phyloP scores from a whole-genome alignment of 2,797 vertebrate species.

The Limosa lapponica region DNA sequence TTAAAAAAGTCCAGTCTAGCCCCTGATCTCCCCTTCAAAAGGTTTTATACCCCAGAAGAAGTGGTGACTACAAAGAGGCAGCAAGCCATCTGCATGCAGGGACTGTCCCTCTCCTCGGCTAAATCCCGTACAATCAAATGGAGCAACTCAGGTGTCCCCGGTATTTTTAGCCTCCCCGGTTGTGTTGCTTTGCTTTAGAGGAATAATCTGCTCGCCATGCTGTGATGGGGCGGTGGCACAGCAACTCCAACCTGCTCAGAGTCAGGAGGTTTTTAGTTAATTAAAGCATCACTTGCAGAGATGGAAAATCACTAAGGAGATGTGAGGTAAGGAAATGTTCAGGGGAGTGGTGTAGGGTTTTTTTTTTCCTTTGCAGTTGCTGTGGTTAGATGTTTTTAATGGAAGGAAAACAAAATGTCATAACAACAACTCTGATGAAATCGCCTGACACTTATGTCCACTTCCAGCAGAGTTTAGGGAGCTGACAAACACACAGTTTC shows the following conservation, averaged over 20 bases:
- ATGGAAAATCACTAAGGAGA: constrained; percentile 15
- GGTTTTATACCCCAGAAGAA: neutral
- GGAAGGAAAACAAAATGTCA: neutral
- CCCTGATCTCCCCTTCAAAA: neutral
- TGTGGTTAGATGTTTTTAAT: neutral
- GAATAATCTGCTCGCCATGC: neutral
- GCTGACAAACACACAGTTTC: neutral
- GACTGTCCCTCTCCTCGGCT: neutral
- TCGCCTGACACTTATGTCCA: neutral
- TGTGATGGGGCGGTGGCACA: neutral
- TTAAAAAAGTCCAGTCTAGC: neutral
- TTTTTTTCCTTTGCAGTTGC: neutral
- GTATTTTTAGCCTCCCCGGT: neutral
- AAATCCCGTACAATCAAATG: neutral
- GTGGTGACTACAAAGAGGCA: neutral
- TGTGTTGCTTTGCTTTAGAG: neutral
- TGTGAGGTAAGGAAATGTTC: neutral
- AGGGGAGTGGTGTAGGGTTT: neutral
- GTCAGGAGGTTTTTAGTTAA: neutral
- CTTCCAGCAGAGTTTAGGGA: constrained; percentile 4
- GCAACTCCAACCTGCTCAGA: neutral
- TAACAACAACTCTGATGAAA: neutral
- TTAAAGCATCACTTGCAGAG: neutral
- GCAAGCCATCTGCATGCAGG: neutral
- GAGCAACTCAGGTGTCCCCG: neutral